A percentile compares a stretch with the other conserved stretches of the same genome.
phyloP scores from a whole-genome alignment of 2,888 invertebrate species.

The Chorisops tibialis region DNA sequence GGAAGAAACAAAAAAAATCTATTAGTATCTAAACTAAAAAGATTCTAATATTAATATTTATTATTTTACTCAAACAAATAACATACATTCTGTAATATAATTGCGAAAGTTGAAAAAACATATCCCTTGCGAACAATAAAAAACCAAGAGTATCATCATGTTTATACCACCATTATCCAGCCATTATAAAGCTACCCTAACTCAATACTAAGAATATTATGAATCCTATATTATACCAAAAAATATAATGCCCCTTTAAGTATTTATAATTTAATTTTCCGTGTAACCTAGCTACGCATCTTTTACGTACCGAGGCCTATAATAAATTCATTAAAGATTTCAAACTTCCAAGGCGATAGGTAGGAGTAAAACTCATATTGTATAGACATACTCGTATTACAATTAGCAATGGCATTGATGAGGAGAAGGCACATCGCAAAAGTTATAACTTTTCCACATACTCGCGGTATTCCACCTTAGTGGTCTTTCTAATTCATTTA shows the following conservation, averaged over 20 bases:
- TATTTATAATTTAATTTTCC: background rate
- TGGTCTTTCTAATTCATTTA: slow-evolving; percentile 13
- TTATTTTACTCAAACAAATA: background rate
- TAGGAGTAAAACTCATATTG: background rate
- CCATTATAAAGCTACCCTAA: background rate
- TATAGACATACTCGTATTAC: too few species aligned
- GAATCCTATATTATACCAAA: background rate
- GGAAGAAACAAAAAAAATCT: slow-evolving; percentile 23
- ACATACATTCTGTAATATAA: too few species aligned
- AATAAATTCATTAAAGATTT: slow-evolving; percentile 6
- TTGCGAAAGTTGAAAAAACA: too few species aligned
- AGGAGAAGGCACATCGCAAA: background rate
- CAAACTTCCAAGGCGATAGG: background rate
- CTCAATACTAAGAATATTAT: background rate
- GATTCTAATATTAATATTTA: background rate
- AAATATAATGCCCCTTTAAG: background rate
- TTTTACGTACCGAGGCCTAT: background rate
- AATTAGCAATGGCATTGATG: slow-evolving; percentile 5
- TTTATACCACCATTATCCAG: background rate
- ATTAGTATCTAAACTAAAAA: background rate
- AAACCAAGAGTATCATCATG: background rate
- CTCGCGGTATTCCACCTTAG: background rate
- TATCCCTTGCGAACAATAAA: too few species aligned
- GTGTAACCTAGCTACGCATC: background rate
- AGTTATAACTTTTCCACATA: too few species aligned